Percentiles rank a stretch among this genome's conserved stretches.
Evolutionary conservation across 2,888 invertebrate genomes (phyloP).

Genomic region (Trichopria drosophilae): DNA sequence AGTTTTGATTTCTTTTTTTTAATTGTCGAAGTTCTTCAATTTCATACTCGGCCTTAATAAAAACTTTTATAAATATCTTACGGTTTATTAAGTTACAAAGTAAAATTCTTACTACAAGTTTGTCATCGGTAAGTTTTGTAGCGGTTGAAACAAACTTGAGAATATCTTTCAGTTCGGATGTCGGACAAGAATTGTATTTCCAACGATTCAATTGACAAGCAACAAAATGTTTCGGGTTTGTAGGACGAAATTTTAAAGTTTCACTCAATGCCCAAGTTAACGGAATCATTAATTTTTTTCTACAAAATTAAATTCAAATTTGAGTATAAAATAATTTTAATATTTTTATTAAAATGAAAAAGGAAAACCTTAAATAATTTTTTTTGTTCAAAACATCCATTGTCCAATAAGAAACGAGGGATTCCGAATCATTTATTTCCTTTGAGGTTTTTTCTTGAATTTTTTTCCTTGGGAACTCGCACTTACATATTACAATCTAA

Average conservation of each 20-base stretch:
- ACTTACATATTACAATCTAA: too few species aligned
- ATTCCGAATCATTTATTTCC: too few species aligned
- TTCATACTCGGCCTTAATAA: too few species aligned
- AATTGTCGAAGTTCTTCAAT: too few species aligned
- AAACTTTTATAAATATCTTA: too few species aligned
- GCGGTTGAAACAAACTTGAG: constrained; percentile 30
- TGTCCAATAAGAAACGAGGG: too few species aligned
- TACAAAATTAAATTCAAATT: constrained; percentile 15
- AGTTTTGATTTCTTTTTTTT: too few species aligned
- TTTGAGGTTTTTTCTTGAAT: too few species aligned
- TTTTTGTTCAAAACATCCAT: too few species aligned
- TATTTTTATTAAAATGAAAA: constrained; percentile 18
- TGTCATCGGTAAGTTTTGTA: constrained; percentile 30
- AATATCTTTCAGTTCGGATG: constrained; percentile 26
- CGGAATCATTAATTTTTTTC: constrained; percentile 42
- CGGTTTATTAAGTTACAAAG: too few species aligned
- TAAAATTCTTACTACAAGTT: constrained; percentile 26
- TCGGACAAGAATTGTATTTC: constrained; percentile 36
- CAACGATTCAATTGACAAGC: constrained; percentile 43
- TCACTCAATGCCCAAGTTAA: constrained; percentile 44
- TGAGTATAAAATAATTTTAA: constrained; percentile 10
- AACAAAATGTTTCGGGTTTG: constrained; percentile 42
- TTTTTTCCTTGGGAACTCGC: too few species aligned
- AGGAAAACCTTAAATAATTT: constrained; percentile 37
- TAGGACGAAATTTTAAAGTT: constrained; percentile 38